Evolutionary conservation across 23 tunicate species (phyloP), one percentile per base, ranked within the genome.

Genomic region (Clavelina lepadiformis): DNA sequence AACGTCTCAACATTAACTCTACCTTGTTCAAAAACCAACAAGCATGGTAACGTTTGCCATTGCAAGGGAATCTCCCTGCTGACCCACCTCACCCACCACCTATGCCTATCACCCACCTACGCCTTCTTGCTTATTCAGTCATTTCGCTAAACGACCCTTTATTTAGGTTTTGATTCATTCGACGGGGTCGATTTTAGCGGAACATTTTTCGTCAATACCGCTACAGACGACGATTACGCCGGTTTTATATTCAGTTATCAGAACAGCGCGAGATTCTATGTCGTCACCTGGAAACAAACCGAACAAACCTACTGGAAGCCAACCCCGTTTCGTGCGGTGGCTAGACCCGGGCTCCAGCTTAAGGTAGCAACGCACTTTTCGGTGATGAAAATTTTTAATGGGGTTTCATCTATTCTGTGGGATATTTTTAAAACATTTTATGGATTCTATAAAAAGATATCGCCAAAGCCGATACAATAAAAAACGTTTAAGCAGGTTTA

Each of bases 111-210:
- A n/a, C n/a, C n/a, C n/a, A n/a, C n/a, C n/a, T n/a, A n/a, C n/a
- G n/a, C n/a, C n/a, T n/a, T n/a, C n/a, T n/a, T n/a, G n/a, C n/a
- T n/a, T n/a, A n/a, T n/a, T n/a, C n/a, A n/a, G n/a, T n/a, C n/a
- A n/a, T n/a, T n/a, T n/a, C n/a, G n/a, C n/a, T n/a, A n/a, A n/a
- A n/a, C n/a, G n/a, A n/a, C n/a, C n/a, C n/a, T 22, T 23, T 37
- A 38, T 64, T 19, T 44, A 85, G 94, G 94, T 0, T 71, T 33
- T 46, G 85, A 85, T 28, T 58, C 85, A 34, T 85, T 85, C 35
- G 85, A 85, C 62, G 94, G 94, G 3, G 94, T 85, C 15, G 94
- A 85, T 53, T 85, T 74, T 71, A 71, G 82, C 70, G 94, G 94
- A 28, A 85, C 94, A 15, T 85, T 85, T 49, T 85, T 77, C 69